Conservation (phyloP, 1,140 invertebrate genomes). For the Penaeus japonicus region DNA sequence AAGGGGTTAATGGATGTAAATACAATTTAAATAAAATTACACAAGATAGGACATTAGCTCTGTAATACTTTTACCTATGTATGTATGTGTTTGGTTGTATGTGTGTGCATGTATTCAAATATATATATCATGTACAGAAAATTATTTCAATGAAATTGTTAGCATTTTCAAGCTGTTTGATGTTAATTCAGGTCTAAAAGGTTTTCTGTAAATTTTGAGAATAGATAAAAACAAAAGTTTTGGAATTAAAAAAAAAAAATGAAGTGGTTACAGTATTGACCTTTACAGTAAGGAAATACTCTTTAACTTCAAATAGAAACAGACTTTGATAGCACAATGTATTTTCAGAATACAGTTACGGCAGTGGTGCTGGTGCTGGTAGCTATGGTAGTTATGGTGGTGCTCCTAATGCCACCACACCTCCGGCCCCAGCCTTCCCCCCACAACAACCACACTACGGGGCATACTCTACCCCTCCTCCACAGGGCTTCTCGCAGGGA, state of each 20-base stretch:
- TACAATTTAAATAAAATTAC: too few species aligned
- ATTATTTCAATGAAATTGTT: neutral
- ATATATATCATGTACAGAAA: neutral
- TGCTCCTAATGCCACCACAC: constrained; percentile 38
- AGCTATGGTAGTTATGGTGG: constrained; percentile 50
- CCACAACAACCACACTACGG: constrained; percentile 45
- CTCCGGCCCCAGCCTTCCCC: constrained; percentile 40
- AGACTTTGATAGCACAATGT: too few species aligned
- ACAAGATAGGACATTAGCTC: too few species aligned
- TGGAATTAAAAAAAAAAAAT: too few species aligned
- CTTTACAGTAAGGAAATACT: neutral
- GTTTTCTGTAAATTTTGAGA: too few species aligned
- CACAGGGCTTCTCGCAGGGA: constrained; percentile 50
- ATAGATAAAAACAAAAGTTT: too few species aligned
- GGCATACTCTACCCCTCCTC: constrained; percentile 53
- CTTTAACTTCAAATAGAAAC: too few species aligned
- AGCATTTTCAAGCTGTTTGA: too few species aligned
- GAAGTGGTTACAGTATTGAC: too few species aligned
- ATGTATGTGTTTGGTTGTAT: neutral
- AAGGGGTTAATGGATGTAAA: too few species aligned
- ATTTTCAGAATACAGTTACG: constrained; percentile 43
- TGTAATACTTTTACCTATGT: neutral
- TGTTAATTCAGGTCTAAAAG: too few species aligned
- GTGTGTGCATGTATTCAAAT: neutral
- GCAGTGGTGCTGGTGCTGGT: neutral